phyloP scores from a whole-genome alignment of 1,140 invertebrate species.

The Nylanderia fulva region DNA sequence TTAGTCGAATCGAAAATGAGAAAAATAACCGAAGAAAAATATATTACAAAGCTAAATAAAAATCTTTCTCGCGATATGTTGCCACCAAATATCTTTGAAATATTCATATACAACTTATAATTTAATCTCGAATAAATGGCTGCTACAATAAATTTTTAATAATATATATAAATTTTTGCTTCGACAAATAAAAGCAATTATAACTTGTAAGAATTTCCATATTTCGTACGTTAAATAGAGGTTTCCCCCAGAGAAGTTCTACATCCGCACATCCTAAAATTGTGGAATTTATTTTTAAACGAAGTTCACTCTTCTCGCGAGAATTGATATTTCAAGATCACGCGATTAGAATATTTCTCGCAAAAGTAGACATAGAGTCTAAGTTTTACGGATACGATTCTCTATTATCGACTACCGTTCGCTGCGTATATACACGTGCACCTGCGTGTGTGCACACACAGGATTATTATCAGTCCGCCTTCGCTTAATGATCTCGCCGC shows the following conservation, averaged over 20 bases:
- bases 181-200: background rate
- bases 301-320: background rate
- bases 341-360: background rate
- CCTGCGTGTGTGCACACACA: constrained; percentile 25
- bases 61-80: background rate
- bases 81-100: background rate
- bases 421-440: constrained; percentile 41
- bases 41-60: background rate
- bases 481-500: constrained; percentile 66
- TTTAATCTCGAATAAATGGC: background rate
- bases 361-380: background rate
- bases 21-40: constrained; percentile 39
- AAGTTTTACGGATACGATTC: background rate
- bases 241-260: background rate
- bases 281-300: background rate
- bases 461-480: constrained; percentile 44
- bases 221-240: background rate
- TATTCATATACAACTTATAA: background rate
- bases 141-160: background rate
- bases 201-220: background rate
- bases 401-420: constrained; percentile 20
- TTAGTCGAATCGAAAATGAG: constrained; percentile 23
- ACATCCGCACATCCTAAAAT: background rate
- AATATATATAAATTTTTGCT: background rate
- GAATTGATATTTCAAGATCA: background rate